Conservation (phyloP, 1,140 invertebrate genomes). For the Drosophila oshimai region DNA sequence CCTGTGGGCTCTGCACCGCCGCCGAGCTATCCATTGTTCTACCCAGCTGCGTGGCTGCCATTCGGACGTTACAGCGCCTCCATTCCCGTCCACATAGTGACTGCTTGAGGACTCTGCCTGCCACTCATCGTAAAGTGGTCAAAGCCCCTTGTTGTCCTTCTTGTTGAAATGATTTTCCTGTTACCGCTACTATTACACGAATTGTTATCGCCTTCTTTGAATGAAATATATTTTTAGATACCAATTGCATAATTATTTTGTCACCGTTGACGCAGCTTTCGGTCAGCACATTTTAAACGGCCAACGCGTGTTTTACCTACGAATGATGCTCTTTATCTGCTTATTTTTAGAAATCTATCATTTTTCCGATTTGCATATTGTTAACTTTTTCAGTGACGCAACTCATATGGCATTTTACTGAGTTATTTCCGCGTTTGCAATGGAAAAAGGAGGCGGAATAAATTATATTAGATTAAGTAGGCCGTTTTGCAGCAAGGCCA, state of each 20-base stretch:
- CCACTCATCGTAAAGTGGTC: not conserved
- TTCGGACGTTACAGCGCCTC: slow-evolving; percentile 54
- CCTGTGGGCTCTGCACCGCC: slow-evolving; percentile 41
- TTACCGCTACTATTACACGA: not conserved
- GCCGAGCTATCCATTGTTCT: slow-evolving; percentile 39
- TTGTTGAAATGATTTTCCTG: slow-evolving; percentile 11
- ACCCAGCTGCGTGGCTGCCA: slow-evolving; percentile 70
- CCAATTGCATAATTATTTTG: slow-evolving; percentile 6
- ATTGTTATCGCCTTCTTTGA: slow-evolving; percentile 3
- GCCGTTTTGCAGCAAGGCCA: too few relatives aligned
- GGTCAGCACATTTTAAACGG: slow-evolving; percentile 2
- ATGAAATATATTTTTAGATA: slow-evolving; percentile 24
- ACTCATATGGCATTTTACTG: slow-evolving; percentile 2
- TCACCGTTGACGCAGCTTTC: slow-evolving; percentile 17
- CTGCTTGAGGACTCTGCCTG: not conserved
- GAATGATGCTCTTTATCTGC: not conserved
- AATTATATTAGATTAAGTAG: not conserved
- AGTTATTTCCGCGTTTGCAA: slow-evolving; percentile 8
- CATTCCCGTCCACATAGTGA: slow-evolving; percentile 1
- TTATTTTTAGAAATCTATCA: not conserved
- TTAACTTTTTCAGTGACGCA: slow-evolving; percentile 16
- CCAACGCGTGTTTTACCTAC: slow-evolving; percentile 30
- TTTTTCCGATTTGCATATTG: not conserved
- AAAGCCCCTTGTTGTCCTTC: slow-evolving; percentile 20
- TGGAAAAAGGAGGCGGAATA: not conserved